Conservation (phyloP, 1,140 invertebrate species). For the Spodoptera frugiperda region DNA sequence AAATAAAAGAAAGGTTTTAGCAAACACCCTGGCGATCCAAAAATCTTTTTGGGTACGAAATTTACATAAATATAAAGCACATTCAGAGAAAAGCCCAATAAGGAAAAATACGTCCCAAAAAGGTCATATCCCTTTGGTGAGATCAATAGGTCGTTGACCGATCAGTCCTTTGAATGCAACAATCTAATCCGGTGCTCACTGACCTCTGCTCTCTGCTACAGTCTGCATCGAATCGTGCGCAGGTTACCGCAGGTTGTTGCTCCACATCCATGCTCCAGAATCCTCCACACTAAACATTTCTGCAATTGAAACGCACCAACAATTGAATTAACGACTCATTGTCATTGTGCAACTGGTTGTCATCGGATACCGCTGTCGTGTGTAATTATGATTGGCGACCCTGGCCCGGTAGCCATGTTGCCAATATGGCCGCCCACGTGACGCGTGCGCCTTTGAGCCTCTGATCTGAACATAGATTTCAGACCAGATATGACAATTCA, state of each 20-base stretch:
- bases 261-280: background rate
- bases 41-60: too few relatives aligned
- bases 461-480: conserved; percentile 16
- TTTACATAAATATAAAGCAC: too few relatives aligned
- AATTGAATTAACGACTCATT: conserved; percentile 45
- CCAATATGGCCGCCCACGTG: conserved; percentile 53
- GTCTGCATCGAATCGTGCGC: conserved; percentile 20
- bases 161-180: background rate
- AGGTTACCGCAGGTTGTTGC: conserved; percentile 27
- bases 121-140: conserved; percentile 2
- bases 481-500: conserved; percentile 20
- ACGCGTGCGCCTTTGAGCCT: conserved; percentile 38
- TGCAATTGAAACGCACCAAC: conserved; percentile 15
- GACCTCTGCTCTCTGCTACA: conserved; percentile 3
- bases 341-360: conserved; percentile 46
- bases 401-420: conserved; percentile 53
- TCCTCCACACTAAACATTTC: background rate
- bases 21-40: too few relatives aligned
- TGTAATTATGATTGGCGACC: conserved; percentile 52
- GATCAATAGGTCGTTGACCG: conserved; percentile 15
- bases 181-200: conserved; percentile 24
- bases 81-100: too few relatives aligned
- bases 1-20: too few relatives aligned
- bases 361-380: conserved; percentile 48
- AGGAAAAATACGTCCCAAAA: background rate